Percentiles rank a stretch among this genome's conserved stretches.
These are phyloP conservation scores for Nibea albiflora DNA, from an alignment of 2,113 vertebrate species.

Conservation along the genomic window DNA sequence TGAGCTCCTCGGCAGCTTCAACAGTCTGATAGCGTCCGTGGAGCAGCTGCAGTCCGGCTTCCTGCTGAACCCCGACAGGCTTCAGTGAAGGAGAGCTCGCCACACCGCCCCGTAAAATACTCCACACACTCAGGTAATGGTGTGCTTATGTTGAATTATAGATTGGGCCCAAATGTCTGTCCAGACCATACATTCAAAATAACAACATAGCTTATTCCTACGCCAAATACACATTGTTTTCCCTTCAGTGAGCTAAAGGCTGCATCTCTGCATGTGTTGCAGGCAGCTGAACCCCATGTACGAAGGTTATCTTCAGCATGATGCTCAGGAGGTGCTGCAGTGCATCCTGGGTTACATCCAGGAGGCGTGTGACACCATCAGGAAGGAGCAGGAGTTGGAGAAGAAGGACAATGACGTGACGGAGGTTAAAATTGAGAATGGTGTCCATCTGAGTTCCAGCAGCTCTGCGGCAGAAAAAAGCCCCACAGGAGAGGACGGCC, in stretches of 20 bases:
- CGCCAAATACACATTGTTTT: neutral
- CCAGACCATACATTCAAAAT: neutral
- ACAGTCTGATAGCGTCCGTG: constrained; percentile 91
- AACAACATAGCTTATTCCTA: too few relatives aligned
- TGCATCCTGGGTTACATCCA: constrained; percentile 97
- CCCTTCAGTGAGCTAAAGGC: neutral
- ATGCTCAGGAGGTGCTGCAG: constrained; percentile 97
- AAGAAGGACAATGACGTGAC: neutral
- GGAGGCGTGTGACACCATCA: constrained; percentile 93
- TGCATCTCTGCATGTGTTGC: neutral
- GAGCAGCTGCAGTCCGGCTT: constrained; percentile 96
- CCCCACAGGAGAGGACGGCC: constrained; percentile 73
- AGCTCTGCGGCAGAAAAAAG: constrained; percentile 26
- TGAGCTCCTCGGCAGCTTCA: constrained; percentile 92
- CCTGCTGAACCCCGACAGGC: constrained; percentile 91
- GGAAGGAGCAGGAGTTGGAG: constrained; percentile 87
- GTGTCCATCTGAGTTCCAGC: neutral
- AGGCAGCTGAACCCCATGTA: constrained; percentile 99
- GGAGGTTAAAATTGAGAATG: constrained; percentile 25
- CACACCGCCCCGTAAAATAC: constrained; percentile 91
- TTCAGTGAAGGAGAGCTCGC: constrained; percentile 91
- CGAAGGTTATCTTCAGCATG: constrained; percentile 96
- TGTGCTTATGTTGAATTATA: neutral
- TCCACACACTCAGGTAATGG: constrained; percentile 92
- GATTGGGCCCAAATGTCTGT: neutral